phyloP scores from a whole-genome alignment of 2,888 invertebrate species.

The Chrysodeixis includens region DNA sequence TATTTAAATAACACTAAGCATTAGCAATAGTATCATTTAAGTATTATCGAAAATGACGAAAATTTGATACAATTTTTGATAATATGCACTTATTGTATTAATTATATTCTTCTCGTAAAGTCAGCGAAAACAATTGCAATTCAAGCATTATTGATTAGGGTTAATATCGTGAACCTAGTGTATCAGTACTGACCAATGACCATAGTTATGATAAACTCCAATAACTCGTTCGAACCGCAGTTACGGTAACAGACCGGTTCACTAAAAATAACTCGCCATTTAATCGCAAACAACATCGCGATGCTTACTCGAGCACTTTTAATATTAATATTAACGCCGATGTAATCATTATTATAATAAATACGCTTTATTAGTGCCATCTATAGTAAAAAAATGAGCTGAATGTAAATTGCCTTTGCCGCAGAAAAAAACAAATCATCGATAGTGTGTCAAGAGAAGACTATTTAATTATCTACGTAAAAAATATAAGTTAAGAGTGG shows the following conservation, averaged over 20 bases:
- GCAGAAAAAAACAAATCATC: too few species aligned
- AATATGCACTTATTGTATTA: too few species aligned
- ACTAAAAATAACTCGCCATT: constrained; percentile 63
- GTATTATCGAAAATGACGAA: too few species aligned
- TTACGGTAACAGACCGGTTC: constrained; percentile 65
- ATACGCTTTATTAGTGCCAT: constrained; percentile 13
- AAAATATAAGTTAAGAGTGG: too few species aligned
- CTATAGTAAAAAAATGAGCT: too few species aligned
- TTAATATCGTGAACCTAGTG: background rate
- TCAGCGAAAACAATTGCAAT: constrained; percentile 7
- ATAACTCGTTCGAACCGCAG: constrained; percentile 51
- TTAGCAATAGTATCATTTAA: too few species aligned
- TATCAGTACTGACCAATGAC: constrained; percentile 6
- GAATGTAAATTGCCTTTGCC: background rate
- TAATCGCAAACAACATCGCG: constrained; percentile 52
- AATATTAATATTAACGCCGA: constrained; percentile 34
- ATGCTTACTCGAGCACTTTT: constrained; percentile 37
- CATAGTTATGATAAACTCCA: constrained; percentile 35
- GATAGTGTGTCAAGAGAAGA: too few species aligned
- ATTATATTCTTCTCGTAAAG: too few species aligned
- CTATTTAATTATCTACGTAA: too few species aligned
- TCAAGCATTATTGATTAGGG: background rate
- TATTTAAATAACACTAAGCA: too few species aligned
- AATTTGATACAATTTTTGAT: too few species aligned
- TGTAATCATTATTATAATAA: constrained; percentile 31